phyloP scores from a whole-genome alignment of 2,888 invertebrate genomes.

The Cryptophagus acutangulus region DNA sequence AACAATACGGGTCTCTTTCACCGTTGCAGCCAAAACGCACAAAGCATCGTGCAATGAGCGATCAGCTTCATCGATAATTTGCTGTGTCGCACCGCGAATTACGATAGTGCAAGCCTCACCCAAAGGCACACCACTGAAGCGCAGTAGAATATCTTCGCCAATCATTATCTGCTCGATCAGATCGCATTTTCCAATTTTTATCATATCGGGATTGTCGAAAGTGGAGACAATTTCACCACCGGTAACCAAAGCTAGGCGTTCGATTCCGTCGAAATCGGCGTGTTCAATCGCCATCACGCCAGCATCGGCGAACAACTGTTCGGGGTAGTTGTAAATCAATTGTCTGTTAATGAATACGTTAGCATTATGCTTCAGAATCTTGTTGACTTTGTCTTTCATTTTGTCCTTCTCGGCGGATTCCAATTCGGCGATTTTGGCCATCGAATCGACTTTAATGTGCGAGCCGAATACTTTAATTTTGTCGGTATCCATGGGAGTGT shows the following conservation, averaged over 20 bases:
- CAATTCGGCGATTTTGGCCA: conserved; percentile 94
- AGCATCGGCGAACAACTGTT: conserved; percentile 97
- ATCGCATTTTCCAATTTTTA: conserved; percentile 90
- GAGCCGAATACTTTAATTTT: conserved; percentile 99
- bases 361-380: conserved; percentile 89
- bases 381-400: conserved; percentile 98
- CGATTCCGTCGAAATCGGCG: conserved; percentile 99
- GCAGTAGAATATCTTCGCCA: conserved; percentile 91
- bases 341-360: conserved; percentile 99
- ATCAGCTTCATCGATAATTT: conserved; percentile 98
- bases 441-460: conserved; percentile 85
- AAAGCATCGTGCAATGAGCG: conserved; percentile 97
- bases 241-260: conserved; percentile 92
- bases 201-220: conserved; percentile 88
- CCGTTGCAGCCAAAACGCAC: conserved; percentile 93
- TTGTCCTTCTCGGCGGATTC: conserved; percentile 98
- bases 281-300: conserved; percentile 99
- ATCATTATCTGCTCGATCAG: conserved; percentile 98
- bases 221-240: conserved; percentile 97
- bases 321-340: conserved; percentile 99
- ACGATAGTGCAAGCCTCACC: conserved; percentile 98
- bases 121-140: conserved; percentile 89
- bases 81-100: conserved; percentile 95
- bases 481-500: conserved; percentile 99
- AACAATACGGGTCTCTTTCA: conserved; percentile 86